These are phyloP conservation scores for Dryobates pubescens DNA, from an alignment of 2,797 vertebrate genomes.

Conservation along the genomic window DNA sequence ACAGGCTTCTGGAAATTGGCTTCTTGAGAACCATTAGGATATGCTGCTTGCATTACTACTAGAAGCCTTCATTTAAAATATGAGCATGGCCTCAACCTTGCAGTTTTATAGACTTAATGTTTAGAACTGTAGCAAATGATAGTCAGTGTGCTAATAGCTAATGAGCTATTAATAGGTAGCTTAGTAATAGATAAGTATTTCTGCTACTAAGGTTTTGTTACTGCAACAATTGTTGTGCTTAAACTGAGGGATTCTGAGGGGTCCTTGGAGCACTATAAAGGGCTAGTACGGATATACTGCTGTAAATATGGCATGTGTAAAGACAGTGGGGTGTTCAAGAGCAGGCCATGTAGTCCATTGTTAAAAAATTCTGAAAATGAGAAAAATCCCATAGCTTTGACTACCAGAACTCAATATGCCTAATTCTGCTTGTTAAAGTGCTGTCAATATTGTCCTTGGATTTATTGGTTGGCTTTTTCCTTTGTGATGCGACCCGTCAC, in stretches of 20 bases:
- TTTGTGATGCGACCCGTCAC: background rate
- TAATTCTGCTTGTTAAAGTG: background rate
- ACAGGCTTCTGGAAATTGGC: background rate
- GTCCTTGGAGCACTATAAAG: background rate
- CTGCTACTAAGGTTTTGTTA: background rate
- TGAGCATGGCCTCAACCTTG: background rate
- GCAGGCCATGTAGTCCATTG: background rate
- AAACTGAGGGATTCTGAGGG: background rate
- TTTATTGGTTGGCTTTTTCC: background rate
- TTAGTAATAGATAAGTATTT: background rate
- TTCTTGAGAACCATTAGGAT: background rate
- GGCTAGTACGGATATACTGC: background rate
- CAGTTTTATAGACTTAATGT: background rate
- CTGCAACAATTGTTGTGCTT: background rate
- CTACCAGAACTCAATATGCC: background rate
- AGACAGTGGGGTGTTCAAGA: background rate
- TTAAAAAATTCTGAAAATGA: background rate
- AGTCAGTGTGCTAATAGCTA: background rate
- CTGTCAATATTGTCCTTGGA: background rate
- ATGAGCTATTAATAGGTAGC: background rate
- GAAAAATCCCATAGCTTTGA: background rate
- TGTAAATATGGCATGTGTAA: background rate
- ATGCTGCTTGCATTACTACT: background rate
- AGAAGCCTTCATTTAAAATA: background rate
- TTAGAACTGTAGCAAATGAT: background rate